These are phyloP conservation scores for Beris morrisii DNA, from an alignment of 2,888 invertebrate species.

Conservation along the genomic window DNA sequence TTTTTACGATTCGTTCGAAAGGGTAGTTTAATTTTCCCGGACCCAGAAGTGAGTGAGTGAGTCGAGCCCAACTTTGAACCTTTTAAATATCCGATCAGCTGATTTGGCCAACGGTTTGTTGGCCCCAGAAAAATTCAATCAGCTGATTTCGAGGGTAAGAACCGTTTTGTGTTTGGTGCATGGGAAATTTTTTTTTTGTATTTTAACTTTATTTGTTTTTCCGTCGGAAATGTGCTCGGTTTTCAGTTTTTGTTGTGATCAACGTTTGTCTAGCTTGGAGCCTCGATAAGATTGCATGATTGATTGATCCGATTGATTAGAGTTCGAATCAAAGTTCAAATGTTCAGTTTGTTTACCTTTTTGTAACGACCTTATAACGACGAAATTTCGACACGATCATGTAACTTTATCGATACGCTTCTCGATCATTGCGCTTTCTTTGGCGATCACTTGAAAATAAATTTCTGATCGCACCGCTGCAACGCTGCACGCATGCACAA, in stretches of 20 bases:
- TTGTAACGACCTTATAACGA: not conserved
- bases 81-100: too few relatives aligned
- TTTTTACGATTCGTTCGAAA: not conserved
- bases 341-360: slow-evolving; percentile 22
- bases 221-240: not conserved
- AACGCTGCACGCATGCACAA: not conserved
- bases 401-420: not conserved
- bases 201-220: too few relatives aligned
- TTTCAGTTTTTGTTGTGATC: slow-evolving; percentile 18
- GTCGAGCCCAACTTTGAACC: not conserved
- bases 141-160: too few relatives aligned
- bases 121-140: too few relatives aligned
- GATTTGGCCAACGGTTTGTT: too few relatives aligned
- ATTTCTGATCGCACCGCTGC: too few relatives aligned
- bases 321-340: slow-evolving; percentile 11
- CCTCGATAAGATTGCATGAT: slow-evolving; percentile 11
- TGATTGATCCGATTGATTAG: slow-evolving; percentile 6
- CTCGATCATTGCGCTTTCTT: too few relatives aligned
- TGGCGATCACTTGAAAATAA: too few relatives aligned
- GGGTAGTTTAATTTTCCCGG: not conserved
- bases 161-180: too few relatives aligned
- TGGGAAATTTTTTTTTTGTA: too few relatives aligned
- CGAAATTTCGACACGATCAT: not conserved
- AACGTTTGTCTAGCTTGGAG: slow-evolving; percentile 22
- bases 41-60: not conserved